These are phyloP conservation scores for Hoplias malabaricus DNA, from an alignment of 2,113 vertebrate species.

Conservation along the genomic window DNA sequence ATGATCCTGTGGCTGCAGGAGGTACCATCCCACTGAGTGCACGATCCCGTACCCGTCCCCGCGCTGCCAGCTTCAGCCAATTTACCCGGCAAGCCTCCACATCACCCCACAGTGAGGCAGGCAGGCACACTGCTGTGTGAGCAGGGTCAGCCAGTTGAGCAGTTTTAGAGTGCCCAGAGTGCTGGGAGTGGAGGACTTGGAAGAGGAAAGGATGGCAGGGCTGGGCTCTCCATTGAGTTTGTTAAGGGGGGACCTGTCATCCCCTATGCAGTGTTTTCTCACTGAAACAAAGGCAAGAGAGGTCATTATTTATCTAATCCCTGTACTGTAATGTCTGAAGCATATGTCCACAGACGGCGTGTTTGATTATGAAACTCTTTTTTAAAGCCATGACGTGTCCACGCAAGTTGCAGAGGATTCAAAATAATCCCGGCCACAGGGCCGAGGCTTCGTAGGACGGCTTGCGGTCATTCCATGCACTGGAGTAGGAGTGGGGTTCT, in stretches of 20 bases:
- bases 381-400: conserved; percentile 32
- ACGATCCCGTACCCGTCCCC: conserved; percentile 63
- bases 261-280: conserved; percentile 25
- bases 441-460: conserved; percentile 40
- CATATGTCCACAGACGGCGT: conserved; percentile 31
- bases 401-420: background rate
- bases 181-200: conserved; percentile 9
- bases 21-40: background rate
- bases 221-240: conserved; percentile 25
- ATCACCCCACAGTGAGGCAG: conserved; percentile 60
- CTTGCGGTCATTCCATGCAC: conserved; percentile 43
- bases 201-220: background rate
- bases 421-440: conserved; percentile 12
- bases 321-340: conserved; percentile 46
- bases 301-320: conserved; percentile 38
- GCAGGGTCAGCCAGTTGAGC: conserved; percentile 15
- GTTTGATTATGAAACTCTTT: conserved; percentile 26
- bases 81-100: conserved; percentile 61
- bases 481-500: background rate
- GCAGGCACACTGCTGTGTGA: conserved; percentile 89
- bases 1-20: conserved; percentile 30
- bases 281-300: conserved; percentile 28
- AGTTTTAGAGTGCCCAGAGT: conserved; percentile 11
- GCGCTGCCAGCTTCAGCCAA: conserved; percentile 82
- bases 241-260: background rate